Percentiles rank a stretch among this genome's conserved stretches.
phyloP scores from a whole-genome alignment of 2,888 invertebrate genomes.

The Amphiduros pacificus region DNA sequence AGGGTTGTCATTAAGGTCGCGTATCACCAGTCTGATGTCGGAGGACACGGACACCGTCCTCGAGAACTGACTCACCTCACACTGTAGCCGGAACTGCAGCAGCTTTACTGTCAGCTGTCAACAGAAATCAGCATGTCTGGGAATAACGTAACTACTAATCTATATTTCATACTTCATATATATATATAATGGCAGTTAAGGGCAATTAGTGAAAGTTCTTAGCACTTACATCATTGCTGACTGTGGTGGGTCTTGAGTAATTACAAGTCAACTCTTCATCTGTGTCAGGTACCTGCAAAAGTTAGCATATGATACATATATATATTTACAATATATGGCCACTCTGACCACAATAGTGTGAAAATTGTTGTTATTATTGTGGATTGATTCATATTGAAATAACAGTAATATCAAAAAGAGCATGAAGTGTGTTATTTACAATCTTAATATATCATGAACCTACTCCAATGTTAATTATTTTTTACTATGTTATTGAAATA shows the following conservation, averaged over 20 bases:
- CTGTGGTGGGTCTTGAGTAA: not conserved
- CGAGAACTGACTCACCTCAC: not conserved
- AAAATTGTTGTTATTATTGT: too few relatives aligned
- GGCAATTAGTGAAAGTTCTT: not conserved
- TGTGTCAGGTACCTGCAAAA: conserved; percentile 5
- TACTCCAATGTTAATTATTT: too few relatives aligned
- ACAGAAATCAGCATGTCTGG: not conserved
- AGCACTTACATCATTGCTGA: not conserved
- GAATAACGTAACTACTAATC: too few relatives aligned
- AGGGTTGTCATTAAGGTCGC: conserved; percentile 23
- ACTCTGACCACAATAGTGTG: too few relatives aligned
- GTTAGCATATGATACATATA: not conserved
- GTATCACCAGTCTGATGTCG: conserved; percentile 19
- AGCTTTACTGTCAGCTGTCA: not conserved
- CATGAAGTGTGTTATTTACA: too few relatives aligned
- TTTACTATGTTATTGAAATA: too few relatives aligned
- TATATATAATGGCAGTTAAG: not conserved
- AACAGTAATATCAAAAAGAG: too few relatives aligned
- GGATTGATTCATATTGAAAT: too few relatives aligned
- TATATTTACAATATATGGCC: not conserved
- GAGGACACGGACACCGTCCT: conserved; percentile 15
- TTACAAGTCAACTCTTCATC: conserved; percentile 5
- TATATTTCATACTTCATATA: too few relatives aligned
- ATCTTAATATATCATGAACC: too few relatives aligned
- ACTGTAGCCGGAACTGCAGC: not conserved